Base-by-base conservation (phyloP, 2,797 vertebrate genomes). In the Pempheris klunzingeri region DNA sequence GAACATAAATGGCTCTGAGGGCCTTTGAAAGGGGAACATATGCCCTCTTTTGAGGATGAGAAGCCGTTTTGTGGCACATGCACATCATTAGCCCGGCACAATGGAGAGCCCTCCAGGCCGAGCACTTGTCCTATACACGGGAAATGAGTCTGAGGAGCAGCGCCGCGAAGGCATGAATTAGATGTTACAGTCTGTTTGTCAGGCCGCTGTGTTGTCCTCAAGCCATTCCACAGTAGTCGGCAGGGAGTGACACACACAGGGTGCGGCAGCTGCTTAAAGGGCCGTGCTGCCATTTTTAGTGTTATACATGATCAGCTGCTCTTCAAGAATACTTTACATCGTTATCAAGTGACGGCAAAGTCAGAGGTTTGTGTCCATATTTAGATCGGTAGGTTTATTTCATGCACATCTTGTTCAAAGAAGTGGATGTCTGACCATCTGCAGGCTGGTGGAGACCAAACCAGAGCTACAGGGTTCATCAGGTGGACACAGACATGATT, bases 21-120 rank as follows among this genome's bases (percentile, higher is more conserved):
- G 63, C 28, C 69, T 69, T 70, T 70, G 55, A 75, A 77, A 62
- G 11, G 47, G 36, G 41, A 78, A 61, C 81, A 36, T 57, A 47
- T 71, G 62, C 54, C 60, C 49, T 58, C 59, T 60, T 77, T 76
- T 76, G 58, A 74, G 71, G 74, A 81, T 28, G 70, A 81, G 64
- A 69, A 34, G 71, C 53, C 30, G 32, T 72, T 83, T 74, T 78
- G 71, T 26, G 77, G 64, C 75, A 49, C 86, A 62, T 63, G 60
- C 66, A 74, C 73, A 22, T 70, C 75, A 83, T 86, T 80, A 82
- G 66, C 30, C 41, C 0, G 44, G 46, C 67, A 88, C 79, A 82
- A 82, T 22, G 57, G n/a, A 58, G 52, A 36, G 60, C 60, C 63
- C 74, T 72, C 2, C 0, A 58, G 86, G 75, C 71, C 1, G 46